Percentiles rank a stretch among this genome's conserved stretches.
These are phyloP conservation scores for Coturnix japonica DNA, from an alignment of 2,113 vertebrate genomes.

Conservation along the genomic window DNA sequence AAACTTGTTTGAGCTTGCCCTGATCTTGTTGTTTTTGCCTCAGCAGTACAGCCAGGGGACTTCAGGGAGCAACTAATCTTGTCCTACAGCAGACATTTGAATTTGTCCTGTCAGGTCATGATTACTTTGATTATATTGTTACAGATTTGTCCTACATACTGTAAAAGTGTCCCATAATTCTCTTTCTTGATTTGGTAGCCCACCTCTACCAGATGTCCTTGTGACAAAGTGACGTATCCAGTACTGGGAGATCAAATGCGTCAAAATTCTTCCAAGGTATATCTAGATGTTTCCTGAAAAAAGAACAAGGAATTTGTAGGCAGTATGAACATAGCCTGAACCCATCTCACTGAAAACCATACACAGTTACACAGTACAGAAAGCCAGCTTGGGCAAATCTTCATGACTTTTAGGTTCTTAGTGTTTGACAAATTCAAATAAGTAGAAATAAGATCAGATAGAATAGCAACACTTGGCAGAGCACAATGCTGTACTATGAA, in stretches of 20 bases:
- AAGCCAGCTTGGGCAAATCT: not conserved
- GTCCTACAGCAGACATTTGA: constrained; percentile 12
- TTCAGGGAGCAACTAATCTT: constrained; percentile 39
- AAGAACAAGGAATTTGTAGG: not conserved
- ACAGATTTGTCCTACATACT: not conserved
- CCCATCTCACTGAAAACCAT: not conserved
- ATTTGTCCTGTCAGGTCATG: not conserved
- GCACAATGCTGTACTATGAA: not conserved
- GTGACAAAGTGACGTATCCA: not conserved
- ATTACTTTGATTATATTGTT: constrained; percentile 26
- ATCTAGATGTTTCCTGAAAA: not conserved
- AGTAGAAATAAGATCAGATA: not conserved
- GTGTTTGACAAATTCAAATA: not conserved
- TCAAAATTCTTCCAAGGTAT: not conserved
- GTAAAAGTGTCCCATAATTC: not conserved
- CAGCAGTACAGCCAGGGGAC: not conserved
- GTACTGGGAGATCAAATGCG: not conserved
- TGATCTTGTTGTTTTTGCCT: not conserved
- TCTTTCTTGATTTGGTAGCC: constrained; percentile 15
- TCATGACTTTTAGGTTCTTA: not conserved
- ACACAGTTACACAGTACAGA: rapidly evolving
- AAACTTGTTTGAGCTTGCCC: not conserved
- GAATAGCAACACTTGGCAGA: not conserved
- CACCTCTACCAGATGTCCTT: not conserved
- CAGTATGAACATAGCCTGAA: not conserved